Conservation (phyloP, 2,888 invertebrate genomes). For the Metellina segmentata region DNA sequence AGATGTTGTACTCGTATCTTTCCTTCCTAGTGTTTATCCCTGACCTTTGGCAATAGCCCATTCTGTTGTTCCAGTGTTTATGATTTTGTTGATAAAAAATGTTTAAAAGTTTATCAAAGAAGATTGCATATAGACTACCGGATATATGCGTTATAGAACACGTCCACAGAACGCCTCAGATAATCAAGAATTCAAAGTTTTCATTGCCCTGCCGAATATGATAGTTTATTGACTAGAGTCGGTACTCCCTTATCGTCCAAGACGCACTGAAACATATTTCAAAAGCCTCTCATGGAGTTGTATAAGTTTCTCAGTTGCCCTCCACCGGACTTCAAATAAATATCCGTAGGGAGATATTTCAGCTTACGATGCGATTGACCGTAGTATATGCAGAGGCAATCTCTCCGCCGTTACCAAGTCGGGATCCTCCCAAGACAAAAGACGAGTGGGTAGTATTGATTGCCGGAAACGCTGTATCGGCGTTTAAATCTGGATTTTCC, state of each 20-base stretch:
- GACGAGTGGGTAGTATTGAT: neutral
- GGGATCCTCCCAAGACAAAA: neutral
- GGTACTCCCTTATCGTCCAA: neutral
- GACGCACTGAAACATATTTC: neutral
- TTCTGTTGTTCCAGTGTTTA: too few relatives aligned
- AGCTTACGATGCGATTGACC: neutral
- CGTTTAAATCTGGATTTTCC: slow-evolving; percentile 5
- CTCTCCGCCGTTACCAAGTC: neutral
- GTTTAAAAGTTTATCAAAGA: too few relatives aligned
- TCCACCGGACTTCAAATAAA: neutral
- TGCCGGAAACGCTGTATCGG: neutral
- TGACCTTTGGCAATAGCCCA: too few relatives aligned
- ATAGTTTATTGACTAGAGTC: neutral
- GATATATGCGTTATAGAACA: too few relatives aligned
- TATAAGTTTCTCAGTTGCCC: too few relatives aligned
- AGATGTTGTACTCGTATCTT: too few relatives aligned
- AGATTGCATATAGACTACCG: too few relatives aligned
- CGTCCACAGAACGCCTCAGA: too few relatives aligned
- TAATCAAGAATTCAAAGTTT: too few relatives aligned
- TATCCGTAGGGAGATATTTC: neutral
- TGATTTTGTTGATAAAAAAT: too few relatives aligned
- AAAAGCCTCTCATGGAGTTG: neutral
- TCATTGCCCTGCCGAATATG: too few relatives aligned
- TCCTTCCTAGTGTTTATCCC: too few relatives aligned
- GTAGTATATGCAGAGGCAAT: neutral